Conservation (phyloP, 2,797 vertebrate genomes). For the Diglossa cyanea region DNA sequence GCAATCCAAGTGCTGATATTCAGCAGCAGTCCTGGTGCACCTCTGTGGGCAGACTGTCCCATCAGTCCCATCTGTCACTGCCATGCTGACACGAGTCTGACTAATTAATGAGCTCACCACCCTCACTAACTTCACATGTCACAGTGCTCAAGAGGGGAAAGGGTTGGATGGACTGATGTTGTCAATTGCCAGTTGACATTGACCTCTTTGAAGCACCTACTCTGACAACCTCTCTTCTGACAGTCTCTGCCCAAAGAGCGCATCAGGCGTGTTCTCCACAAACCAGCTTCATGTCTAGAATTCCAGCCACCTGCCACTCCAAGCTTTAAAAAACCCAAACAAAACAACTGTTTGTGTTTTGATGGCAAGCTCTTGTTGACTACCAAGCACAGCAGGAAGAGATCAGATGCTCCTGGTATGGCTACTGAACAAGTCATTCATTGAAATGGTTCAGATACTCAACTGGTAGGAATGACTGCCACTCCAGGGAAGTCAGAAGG, state of each 20-base stretch:
- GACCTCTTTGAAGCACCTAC: background rate
- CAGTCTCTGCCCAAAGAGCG: background rate
- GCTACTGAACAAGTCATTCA: background rate
- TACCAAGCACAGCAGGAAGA: background rate
- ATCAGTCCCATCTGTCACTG: background rate
- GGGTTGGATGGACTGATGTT: background rate
- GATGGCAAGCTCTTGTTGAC: background rate
- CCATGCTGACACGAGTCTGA: accelerated
- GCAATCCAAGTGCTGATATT: background rate
- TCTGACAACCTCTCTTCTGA: background rate
- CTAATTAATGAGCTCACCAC: background rate
- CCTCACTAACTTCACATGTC: background rate
- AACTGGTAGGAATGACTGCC: background rate
- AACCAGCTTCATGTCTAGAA: background rate
- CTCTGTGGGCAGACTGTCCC: background rate
- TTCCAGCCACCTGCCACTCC: background rate
- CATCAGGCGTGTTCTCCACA: background rate
- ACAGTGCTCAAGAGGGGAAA: background rate
- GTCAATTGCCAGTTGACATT: background rate
- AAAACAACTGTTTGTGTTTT: background rate
- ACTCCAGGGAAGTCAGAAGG: background rate
- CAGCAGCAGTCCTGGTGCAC: background rate
- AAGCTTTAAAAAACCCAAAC: background rate
- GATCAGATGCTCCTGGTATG: background rate
- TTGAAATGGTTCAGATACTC: background rate